Evolutionary conservation across 2,888 invertebrate species (phyloP), one percentile per base, ranked within the genome.

Genomic region (Bedellia somnulentella): DNA sequence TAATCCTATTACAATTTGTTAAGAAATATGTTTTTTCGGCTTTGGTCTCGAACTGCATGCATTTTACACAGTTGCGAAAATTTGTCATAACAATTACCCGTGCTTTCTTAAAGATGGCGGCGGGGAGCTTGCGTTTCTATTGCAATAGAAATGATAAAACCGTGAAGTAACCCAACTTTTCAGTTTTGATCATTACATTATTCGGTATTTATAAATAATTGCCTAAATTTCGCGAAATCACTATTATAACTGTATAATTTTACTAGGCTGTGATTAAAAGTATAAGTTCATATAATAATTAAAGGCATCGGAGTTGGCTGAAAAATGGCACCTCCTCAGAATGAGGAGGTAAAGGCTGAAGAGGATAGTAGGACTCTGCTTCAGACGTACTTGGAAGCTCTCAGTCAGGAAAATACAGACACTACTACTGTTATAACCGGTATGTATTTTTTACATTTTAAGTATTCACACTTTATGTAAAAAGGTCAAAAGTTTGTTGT

Each of bases 321-420:
- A 48, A 48, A 24, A 29, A 60, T 61, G 63, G 47, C 62, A n/a
- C 53, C 58, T 3, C 52, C 47, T 9, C 49, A 47, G 24, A 52
- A 50, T 35, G 58, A 68, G 29, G 46, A 68, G 24, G 70, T 64
- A 36, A 50, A 77, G 33, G 71, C 70, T n/a, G 13, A 9, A 41
- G 54, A 51, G 2, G 57, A 57, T 24, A 70, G 76, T 31, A 50
- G 59, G 17, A 82, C 82, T 5, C 84, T 88, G 45, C 83, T 92
- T 40, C 89, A 91, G 49, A 84, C 85, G 26, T 92, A 91, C 49
- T 67, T 93, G 39, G 87, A 86, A 35, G 86, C 86, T 11, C 89
- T 90, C 46, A 89, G 89, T 49, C 89, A 90, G 58, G 87, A 89
- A 39, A 82, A 83, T 42, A 78, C 78, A 15, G 75, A 73, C 33